Evolutionary conservation across 30 jellyfish, hydroid and myxozoan species (phyloP).

Genomic region (Aurelia aurita complex sp. Pacific): DNA sequence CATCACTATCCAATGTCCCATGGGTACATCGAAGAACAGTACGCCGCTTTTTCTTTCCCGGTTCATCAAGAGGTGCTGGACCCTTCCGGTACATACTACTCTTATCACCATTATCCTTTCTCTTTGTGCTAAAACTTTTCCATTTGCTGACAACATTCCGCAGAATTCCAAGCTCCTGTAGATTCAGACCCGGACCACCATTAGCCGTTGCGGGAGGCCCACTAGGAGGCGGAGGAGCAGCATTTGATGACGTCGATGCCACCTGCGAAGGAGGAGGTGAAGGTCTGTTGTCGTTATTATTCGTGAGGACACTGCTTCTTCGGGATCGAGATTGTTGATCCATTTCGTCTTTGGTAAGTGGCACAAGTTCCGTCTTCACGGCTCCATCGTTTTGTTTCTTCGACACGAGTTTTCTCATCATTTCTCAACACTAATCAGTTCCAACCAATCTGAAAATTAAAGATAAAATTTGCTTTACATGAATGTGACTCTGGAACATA

Average conservation of each 20-base stretch:
- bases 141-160: slow-evolving; percentile 84
- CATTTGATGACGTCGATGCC: slow-evolving; percentile 2
- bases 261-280: neutral
- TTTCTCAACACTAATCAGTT: neutral
- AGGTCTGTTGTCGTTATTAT: neutral
- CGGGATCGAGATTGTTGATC: slow-evolving; percentile 5
- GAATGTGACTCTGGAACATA: too few species aligned
- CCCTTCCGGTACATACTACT: slow-evolving; percentile 77
- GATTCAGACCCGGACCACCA: slow-evolving; percentile 67
- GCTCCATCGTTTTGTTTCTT: slow-evolving; percentile 68
- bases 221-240: neutral
- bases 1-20: slow-evolving; percentile 86
- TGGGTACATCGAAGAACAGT: slow-evolving; percentile 74
- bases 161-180: slow-evolving; percentile 72
- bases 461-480: neutral
- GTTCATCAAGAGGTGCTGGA: slow-evolving; percentile 90
- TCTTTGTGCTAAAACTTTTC: slow-evolving; percentile 83
- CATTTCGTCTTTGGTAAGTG: slow-evolving; percentile 43
- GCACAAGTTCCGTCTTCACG: slow-evolving; percentile 57
- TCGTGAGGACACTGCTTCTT: slow-evolving; percentile 3
- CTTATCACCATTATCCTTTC: slow-evolving; percentile 86
- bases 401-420: slow-evolving; percentile 64
- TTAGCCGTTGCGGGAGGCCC: slow-evolving; percentile 13
- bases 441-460: neutral
- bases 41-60: slow-evolving; percentile 80